Evolutionary conservation across 2,888 invertebrate genomes (phyloP).

Genomic region (Pristionchus entomophagus): DNA sequence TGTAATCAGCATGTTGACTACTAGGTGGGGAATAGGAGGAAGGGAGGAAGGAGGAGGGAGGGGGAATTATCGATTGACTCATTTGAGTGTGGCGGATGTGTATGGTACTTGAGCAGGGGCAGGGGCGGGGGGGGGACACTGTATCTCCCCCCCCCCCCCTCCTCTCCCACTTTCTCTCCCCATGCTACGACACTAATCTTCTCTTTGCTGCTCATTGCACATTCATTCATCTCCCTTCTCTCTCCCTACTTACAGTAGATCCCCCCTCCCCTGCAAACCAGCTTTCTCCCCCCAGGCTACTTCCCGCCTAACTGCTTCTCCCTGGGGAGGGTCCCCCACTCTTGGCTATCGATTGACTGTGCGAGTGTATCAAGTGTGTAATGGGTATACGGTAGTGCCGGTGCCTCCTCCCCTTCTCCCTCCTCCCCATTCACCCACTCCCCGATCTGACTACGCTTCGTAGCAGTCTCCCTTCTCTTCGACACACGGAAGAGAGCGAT

Average conservation of each 20-base stretch:
- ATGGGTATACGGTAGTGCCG: conserved; percentile 16
- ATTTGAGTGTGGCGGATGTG: too few species aligned
- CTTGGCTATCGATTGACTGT: neutral
- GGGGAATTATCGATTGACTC: conserved; percentile 11
- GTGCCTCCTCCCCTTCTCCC: conserved; percentile 4
- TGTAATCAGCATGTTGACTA: neutral
- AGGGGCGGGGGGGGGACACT: neutral
- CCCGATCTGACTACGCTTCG: conserved; percentile 3
- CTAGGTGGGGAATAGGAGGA: neutral
- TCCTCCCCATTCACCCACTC: neutral
- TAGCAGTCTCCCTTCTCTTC: neutral
- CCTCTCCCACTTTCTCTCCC: neutral
- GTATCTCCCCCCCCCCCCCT: conserved; percentile 3
- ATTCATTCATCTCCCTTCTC: neutral
- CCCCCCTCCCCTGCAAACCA: conserved; percentile 30
- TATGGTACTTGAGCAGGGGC: neutral
- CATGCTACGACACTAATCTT: neutral
- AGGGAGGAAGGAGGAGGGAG: neutral
- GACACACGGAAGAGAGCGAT: neutral
- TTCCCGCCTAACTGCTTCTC: neutral
- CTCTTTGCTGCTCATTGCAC: neutral
- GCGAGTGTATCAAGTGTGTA: neutral
- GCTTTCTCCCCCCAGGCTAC: neutral
- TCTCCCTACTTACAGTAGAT: conserved; percentile 35
- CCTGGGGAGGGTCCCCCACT: neutral